Base-by-base conservation (phyloP, 2,797 vertebrate genomes). In the Eulemur albifrons region DNA sequence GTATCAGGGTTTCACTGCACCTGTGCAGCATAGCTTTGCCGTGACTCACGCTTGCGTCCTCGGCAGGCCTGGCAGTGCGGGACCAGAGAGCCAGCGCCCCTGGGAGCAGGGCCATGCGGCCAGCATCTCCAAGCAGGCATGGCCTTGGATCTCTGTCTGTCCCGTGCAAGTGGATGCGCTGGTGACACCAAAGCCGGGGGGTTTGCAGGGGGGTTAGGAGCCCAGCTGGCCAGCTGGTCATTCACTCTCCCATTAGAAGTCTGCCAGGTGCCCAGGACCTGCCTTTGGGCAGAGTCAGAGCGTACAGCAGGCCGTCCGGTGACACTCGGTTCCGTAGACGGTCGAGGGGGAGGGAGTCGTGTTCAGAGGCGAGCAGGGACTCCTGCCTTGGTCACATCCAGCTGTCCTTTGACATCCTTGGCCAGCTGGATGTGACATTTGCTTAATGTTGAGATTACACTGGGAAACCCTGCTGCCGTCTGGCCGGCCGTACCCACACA, bases 11-110 rank as follows among this genome's bases (percentile, higher is more conserved):
- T 93, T 91, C 82, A 93, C 77, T 90, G 40, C 80, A 70, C 94
- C 98, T 98, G 97, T 75, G 90, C 15, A 7, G 83, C 96, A 83
- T 89, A 88, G 50, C 52, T 97, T 88, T 91, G 57, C 11, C 15
- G 21, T 21, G 40, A 76, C 54, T 48, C 63, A 73, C 25, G 21
- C 43, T 21, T 1, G 8, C 61, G 20, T 73, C 72, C 81, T 79
- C 73, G 30, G 81, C 79, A 73, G 76, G 92, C 59, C 52, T 32
- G 0, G 0, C 27, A 0, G 32, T 61, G 50, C 59, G 11, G 8
- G 57, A 72, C 80, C 23, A 52, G 4, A 35, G n/a, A 17, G 3
- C 2, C 1, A 14, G 0, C 5, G 4, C 48, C 52, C 59, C 1
- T 1, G 38, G 75, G 32, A 50, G 30, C 18, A 18, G 57, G n/a